Evolutionary conservation across 2,113 vertebrate genomes (phyloP).

Genomic region (Albula glossodonta): DNA sequence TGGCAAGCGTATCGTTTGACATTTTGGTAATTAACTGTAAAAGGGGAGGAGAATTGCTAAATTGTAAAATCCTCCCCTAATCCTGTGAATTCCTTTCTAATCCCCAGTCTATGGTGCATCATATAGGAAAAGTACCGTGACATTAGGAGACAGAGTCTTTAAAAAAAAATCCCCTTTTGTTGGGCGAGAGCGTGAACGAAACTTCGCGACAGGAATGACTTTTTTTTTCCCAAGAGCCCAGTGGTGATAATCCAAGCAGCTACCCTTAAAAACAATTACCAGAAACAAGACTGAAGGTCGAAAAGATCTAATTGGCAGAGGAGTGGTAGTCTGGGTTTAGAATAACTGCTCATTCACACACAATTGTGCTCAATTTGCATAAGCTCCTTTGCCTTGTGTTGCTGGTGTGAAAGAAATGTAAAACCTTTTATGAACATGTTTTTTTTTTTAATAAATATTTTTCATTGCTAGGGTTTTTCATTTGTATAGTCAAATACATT

Average conservation of each 20-base stretch:
- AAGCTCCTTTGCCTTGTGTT: constrained; percentile 29
- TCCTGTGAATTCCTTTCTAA: constrained; percentile 54
- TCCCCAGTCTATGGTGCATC: constrained; percentile 32
- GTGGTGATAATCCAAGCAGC: constrained; percentile 21
- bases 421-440: background rate
- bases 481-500: background rate
- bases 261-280: constrained; percentile 39
- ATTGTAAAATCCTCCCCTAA: constrained; percentile 43
- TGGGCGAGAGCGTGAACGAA: background rate
- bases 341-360: constrained; percentile 22
- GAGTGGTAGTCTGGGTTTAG: constrained; percentile 7
- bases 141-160: constrained; percentile 7
- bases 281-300: constrained; percentile 48
- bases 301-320: constrained; percentile 22
- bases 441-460: background rate
- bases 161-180: background rate
- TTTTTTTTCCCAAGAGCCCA: background rate
- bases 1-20: background rate
- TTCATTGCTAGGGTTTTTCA: background rate
- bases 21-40: background rate
- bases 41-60: background rate
- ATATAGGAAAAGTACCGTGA: background rate
- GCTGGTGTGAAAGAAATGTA: background rate
- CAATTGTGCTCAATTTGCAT: constrained; percentile 32
- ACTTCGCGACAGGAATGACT: background rate